Evolutionary conservation across 2,113 vertebrate genomes (phyloP).

Genomic region (Orthonyx spaldingii): DNA sequence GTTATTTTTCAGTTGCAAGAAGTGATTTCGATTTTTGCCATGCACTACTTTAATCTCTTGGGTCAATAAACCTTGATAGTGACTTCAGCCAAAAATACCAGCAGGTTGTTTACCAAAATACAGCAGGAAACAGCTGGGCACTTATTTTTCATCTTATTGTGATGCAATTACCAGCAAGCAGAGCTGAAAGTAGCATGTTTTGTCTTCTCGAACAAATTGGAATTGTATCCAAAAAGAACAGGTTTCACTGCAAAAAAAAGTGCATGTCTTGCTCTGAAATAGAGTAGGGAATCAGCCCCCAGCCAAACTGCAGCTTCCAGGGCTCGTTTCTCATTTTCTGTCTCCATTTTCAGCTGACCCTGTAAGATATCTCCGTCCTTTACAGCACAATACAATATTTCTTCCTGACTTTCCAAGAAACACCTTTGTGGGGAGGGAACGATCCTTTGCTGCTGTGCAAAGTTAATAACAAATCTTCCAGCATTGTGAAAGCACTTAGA

Average conservation of each 20-base stretch:
- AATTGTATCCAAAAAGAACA: not conserved
- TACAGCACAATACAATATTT: not conserved
- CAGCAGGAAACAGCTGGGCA: conserved; percentile 46
- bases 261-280: not conserved
- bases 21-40: not conserved
- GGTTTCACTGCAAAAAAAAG: not conserved
- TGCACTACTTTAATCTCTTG: not conserved
- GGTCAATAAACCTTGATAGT: conserved; percentile 5
- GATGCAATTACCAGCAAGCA: conserved; percentile 3
- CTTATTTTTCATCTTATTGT: conserved; percentile 42
- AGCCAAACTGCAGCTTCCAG: not conserved
- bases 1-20: not conserved
- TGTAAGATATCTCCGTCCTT: not conserved
- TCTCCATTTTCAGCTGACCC: not conserved
- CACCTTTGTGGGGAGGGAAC: not conserved
- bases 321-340: not conserved
- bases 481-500: not conserved
- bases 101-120: not conserved
- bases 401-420: not conserved
- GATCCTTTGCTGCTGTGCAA: conserved; percentile 25
- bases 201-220: not conserved
- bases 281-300: not conserved
- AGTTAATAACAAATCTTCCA: not conserved
- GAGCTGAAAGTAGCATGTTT: not conserved
- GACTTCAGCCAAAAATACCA: not conserved